Evolutionary conservation across 2,888 invertebrate species (phyloP), one percentile per base, ranked within the genome.

Genomic region (Crocallis elinguaria): DNA sequence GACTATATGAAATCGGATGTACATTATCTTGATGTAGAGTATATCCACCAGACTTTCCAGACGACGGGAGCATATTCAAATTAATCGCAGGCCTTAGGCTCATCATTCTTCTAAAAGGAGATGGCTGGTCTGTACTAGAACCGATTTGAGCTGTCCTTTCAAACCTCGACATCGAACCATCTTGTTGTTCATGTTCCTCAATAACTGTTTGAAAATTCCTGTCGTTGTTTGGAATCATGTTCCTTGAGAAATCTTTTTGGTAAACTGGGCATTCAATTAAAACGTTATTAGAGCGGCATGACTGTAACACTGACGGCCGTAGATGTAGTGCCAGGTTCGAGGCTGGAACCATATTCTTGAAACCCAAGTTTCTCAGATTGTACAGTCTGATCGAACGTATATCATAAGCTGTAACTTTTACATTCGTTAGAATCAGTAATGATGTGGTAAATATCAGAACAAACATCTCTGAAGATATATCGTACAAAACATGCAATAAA

Each of bases 61-160:
- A 16, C 3, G 21, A 19, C 12, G 30, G 9, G 1, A 33, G 17
- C 13, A 45, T 45, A 4, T 51, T 50, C 11, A 27, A 25, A 33
- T 44, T 27, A 27, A 13, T n/a, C n/a, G 7, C 37, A 7, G 16
- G 16, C 1, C 0, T 27, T 19, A 33, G 19, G 19, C 21, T 33
- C 5, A 50, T 17, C 32, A 33, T 39, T 50, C 44, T 38, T 38
- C 44, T 50, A 6, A 23, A 42, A 8, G 49, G 12, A 19, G 38
- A 14, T 2, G 38, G 14, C 7, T 12, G 6, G 3, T 17, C n/a
- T 8, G 11, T 9, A 11, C 9, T 29, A 16, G 32, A 11, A 8
- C 1, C 25, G 19, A 3, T 25, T 14, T 33, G 37, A 19, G 7
- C 14, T 16, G 37, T 14, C 30, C 6, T 35, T 32, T 8, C 12